These are phyloP conservation scores for Pinctada fucata DNA, from an alignment of 2,888 invertebrate species.

Conservation along the genomic window DNA sequence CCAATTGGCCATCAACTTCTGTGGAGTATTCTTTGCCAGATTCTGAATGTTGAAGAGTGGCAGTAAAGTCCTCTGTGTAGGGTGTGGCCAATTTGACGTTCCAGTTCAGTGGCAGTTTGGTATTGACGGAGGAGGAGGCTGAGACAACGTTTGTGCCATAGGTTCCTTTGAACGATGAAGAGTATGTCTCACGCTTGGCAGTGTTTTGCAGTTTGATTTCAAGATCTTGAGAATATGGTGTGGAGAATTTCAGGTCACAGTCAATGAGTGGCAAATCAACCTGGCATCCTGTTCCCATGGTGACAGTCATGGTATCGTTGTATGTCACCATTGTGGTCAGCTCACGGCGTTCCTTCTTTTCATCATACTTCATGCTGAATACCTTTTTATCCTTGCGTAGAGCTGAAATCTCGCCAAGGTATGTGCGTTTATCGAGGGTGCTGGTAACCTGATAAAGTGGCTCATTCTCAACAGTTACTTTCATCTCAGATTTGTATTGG, in stretches of 20 bases:
- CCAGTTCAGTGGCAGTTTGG: neutral
- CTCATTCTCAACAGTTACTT: neutral
- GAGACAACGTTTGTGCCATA: constrained; percentile 11
- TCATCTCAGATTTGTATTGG: neutral
- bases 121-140: neutral
- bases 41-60: neutral
- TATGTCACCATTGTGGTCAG: neutral
- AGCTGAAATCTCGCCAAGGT: constrained; percentile 3
- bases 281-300: neutral
- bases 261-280: constrained; percentile 17
- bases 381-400: neutral
- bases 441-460: neutral
- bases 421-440: neutral
- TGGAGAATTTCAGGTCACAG: neutral
- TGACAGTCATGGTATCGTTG: neutral
- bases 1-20: neutral
- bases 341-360: neutral
- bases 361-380: constrained; percentile 2
- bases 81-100: neutral
- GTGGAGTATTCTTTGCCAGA: neutral
- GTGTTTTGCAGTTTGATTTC: constrained; percentile 3
- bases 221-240: constrained; percentile 1
- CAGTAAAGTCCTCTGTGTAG: neutral
- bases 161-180: neutral
- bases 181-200: neutral